These are phyloP conservation scores for Trematomus loennbergii DNA, from an alignment of 2,113 vertebrate species.

Conservation along the genomic window DNA sequence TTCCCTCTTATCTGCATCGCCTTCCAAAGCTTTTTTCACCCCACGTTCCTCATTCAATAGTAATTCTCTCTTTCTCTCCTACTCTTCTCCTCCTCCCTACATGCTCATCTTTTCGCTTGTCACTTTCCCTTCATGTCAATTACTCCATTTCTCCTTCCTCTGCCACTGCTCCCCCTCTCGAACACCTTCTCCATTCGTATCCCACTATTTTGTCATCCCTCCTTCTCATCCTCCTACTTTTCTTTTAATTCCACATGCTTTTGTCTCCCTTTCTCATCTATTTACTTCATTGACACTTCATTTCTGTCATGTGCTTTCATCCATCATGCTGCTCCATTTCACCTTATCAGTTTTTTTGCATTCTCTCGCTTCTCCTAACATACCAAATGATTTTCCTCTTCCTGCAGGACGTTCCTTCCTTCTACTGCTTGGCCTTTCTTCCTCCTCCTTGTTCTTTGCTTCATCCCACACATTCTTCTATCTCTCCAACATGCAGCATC, in stretches of 20 bases:
- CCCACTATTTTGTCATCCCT: constrained; percentile 21
- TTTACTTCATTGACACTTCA: constrained; percentile 19
- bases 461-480: constrained; percentile 44
- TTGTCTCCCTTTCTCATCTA: constrained; percentile 6
- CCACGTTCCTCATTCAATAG: constrained; percentile 68
- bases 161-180: constrained; percentile 33
- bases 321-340: neutral
- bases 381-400: constrained; percentile 42
- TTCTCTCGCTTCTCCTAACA: constrained; percentile 38
- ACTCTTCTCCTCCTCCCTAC: constrained; percentile 58
- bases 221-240: neutral
- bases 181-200: constrained; percentile 50
- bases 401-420: constrained; percentile 27
- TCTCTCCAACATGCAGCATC: constrained; percentile 44
- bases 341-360: constrained; percentile 10
- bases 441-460: constrained; percentile 32
- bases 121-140: constrained; percentile 78
- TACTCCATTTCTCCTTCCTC: constrained; percentile 53
- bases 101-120: constrained; percentile 75
- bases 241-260: constrained; percentile 10
- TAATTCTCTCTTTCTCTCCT: constrained; percentile 63
- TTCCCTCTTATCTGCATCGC: constrained; percentile 29
- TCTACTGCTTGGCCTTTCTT: constrained; percentile 12
- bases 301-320: constrained; percentile 11
- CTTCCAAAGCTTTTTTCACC: constrained; percentile 16